phyloP scores from a whole-genome alignment of 2,113 vertebrate species.

The Ceyx cyanopectus region DNA sequence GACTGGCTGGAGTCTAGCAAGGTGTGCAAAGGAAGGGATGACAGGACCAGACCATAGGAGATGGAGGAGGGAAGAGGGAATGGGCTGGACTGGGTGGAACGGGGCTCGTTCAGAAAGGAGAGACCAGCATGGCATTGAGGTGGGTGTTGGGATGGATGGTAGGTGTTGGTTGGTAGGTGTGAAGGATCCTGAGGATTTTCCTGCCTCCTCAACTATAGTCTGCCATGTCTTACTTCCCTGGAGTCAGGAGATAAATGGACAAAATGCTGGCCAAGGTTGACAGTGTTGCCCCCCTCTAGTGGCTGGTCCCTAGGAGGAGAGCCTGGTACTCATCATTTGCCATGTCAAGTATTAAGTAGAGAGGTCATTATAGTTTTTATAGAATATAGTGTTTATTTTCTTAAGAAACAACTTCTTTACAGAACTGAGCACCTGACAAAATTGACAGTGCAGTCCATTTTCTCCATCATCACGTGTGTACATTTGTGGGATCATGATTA shows the following conservation, averaged over 20 bases:
- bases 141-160: background rate
- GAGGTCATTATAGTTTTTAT: background rate
- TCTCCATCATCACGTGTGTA: background rate
- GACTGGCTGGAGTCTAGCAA: background rate
- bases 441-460: background rate
- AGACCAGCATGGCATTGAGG: fast-evolving
- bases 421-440: background rate
- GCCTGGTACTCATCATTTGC: background rate
- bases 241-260: background rate
- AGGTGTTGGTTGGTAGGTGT: background rate
- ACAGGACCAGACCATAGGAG: background rate
- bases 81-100: background rate
- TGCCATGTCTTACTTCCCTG: background rate
- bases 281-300: background rate
- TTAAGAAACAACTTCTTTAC: background rate
- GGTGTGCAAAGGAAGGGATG: background rate
- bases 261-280: background rate
- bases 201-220: fast-evolving
- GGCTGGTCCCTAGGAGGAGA: background rate
- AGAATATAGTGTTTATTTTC: background rate
- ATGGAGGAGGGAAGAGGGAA: background rate
- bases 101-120: background rate
- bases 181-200: background rate
- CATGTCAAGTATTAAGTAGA: background rate
- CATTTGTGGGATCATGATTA: fast-evolving